Evolutionary conservation across 2,113 vertebrate species (phyloP).

Genomic region (Charina bottae): DNA sequence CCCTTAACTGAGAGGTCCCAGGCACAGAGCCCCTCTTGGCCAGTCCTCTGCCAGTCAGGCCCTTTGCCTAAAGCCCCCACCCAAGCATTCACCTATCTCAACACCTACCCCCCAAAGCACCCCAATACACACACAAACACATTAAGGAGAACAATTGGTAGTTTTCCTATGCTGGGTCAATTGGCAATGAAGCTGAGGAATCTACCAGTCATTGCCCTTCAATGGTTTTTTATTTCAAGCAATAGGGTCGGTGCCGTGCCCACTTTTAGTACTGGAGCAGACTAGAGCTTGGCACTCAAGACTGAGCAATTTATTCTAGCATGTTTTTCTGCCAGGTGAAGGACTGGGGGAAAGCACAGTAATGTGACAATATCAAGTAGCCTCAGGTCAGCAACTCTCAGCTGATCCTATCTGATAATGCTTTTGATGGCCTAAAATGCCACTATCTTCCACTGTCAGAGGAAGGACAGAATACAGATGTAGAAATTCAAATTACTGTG

Average conservation of each 20-base stretch:
- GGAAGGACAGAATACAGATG: not conserved
- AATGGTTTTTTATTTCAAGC: not conserved
- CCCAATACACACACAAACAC: not conserved
- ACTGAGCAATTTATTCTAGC: not conserved
- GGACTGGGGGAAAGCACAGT: not conserved
- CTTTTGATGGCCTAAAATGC: not conserved
- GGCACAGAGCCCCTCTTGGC: not conserved
- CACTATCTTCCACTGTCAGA: not conserved
- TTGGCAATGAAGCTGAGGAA: not conserved
- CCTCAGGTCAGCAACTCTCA: not conserved
- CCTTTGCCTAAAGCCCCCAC: not conserved
- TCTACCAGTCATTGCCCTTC: not conserved
- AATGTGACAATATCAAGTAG: not conserved
- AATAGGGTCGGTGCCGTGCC: not conserved
- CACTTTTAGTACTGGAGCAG: not conserved
- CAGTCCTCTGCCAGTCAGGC: not conserved
- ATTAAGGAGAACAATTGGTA: not conserved
- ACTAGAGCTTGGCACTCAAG: not conserved
- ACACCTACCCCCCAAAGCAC: not conserved
- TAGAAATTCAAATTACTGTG: not conserved
- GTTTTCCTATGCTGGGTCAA: not conserved
- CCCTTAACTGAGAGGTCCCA: not conserved
- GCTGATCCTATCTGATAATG: not conserved
- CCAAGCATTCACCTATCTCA: not conserved
- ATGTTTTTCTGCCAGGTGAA: not conserved